Conservation (phyloP, 1,140 invertebrate species). For the Lepidurus arcticus region DNA sequence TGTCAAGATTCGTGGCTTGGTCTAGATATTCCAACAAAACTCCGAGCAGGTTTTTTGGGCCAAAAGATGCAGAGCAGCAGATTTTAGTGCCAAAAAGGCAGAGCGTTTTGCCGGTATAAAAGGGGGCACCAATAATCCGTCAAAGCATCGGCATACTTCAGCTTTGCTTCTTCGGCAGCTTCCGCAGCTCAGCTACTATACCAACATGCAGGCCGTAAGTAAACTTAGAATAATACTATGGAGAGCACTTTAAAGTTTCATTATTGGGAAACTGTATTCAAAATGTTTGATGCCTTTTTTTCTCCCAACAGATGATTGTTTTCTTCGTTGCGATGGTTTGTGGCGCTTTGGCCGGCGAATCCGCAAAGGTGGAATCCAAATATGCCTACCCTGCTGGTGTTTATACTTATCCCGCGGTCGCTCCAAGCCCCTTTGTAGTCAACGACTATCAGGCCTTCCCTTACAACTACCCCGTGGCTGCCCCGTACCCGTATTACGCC, state of each 20-base stretch:
- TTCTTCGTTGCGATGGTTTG: slow-evolving; percentile 21
- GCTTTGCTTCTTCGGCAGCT: slow-evolving; percentile 4
- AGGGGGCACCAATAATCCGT: background rate
- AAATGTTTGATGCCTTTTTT: background rate
- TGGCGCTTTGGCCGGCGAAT: background rate
- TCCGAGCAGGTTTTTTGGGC: too few species aligned
- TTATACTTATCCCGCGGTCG: background rate
- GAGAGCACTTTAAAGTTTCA: background rate
- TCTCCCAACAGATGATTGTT: background rate
- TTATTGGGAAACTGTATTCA: background rate
- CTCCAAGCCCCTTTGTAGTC: background rate
- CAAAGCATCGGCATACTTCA: background rate
- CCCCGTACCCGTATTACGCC: background rate
- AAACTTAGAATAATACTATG: background rate
- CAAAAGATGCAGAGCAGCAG: background rate
- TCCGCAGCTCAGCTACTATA: background rate
- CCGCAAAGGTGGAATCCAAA: slow-evolving; percentile 6
- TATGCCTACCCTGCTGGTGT: background rate
- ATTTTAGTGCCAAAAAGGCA: background rate
- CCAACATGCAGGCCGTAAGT: slow-evolving; percentile 19
- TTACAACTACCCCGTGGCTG: background rate
- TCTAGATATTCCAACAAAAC: too few species aligned
- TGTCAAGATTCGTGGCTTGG: too few species aligned
- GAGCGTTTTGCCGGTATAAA: background rate
- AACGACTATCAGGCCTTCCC: background rate